Evolutionary conservation across 1,140 invertebrate genomes (phyloP).

Genomic region (Calosoma granatense): DNA sequence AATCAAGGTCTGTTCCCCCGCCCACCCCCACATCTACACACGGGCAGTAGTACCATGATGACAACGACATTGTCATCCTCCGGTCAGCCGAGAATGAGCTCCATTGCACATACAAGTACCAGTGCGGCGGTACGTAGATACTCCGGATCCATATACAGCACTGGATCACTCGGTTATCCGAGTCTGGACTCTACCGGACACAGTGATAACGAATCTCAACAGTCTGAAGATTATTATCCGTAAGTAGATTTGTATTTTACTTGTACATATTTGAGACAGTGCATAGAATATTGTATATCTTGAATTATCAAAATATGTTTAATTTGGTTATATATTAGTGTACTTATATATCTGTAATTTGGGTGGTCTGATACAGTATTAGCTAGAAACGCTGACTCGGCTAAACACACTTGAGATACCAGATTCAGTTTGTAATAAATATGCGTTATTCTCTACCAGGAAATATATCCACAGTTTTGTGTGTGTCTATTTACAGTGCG

Average conservation of each 20-base stretch:
- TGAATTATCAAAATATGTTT: too few relatives aligned
- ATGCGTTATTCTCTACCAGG: too few relatives aligned
- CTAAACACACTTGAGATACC: too few relatives aligned
- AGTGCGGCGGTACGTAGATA: constrained; percentile 18
- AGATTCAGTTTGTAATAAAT: too few relatives aligned
- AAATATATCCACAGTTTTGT: too few relatives aligned
- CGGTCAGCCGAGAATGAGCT: constrained; percentile 40
- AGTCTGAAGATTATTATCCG: constrained; percentile 54
- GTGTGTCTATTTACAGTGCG: too few relatives aligned
- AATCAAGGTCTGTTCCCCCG: constrained; percentile 30
- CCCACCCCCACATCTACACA: neutral
- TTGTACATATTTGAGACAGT: too few relatives aligned
- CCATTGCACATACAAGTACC: constrained; percentile 16
- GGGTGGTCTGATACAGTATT: too few relatives aligned
- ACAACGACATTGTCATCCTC: constrained; percentile 34
- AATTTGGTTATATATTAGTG: too few relatives aligned
- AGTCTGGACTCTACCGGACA: constrained; percentile 45
- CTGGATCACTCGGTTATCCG: constrained; percentile 37
- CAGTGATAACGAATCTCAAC: constrained; percentile 40
- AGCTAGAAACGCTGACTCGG: too few relatives aligned
- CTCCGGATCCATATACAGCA: constrained; percentile 32
- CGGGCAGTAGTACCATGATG: constrained; percentile 29
- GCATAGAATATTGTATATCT: too few relatives aligned
- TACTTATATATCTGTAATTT: too few relatives aligned
- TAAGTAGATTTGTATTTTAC: constrained; percentile 35